phyloP scores from a whole-genome alignment of 2,113 vertebrate species.

The Zosterops borbonicus region DNA sequence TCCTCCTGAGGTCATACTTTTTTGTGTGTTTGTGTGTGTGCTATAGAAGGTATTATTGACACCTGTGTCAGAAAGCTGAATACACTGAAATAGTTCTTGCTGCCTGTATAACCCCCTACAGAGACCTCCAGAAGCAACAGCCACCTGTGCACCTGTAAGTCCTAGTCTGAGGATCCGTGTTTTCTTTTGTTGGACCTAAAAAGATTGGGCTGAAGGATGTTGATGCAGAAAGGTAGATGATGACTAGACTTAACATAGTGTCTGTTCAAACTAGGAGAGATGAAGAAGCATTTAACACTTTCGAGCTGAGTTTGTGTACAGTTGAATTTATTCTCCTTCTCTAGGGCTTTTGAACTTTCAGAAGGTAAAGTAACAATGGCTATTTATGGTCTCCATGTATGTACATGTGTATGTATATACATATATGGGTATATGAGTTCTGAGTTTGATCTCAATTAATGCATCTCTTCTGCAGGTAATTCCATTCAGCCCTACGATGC shows the following conservation, averaged over 20 bases:
- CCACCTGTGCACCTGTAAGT: background rate
- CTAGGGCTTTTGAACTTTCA: background rate
- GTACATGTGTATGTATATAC: fast-evolving
- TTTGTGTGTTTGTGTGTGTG: background rate
- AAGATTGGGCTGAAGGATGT: background rate
- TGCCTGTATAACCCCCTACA: background rate
- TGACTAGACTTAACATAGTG: background rate
- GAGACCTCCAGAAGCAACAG: background rate
- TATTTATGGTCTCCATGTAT: background rate
- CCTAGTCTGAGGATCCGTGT: background rate
- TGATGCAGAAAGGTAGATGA: background rate
- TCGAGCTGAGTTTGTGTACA: background rate
- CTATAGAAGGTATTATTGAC: background rate
- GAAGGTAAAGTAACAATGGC: background rate
- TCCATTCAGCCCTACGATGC: background rate
- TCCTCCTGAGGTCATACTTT: background rate
- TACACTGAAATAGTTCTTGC: background rate
- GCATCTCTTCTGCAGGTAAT: background rate
- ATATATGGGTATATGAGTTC: background rate
- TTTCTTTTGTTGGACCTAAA: background rate
- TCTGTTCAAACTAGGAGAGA: background rate
- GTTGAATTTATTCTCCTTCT: background rate
- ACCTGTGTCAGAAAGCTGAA: background rate
- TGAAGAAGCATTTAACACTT: background rate
- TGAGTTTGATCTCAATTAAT: background rate